phyloP scores from a whole-genome alignment of 64 coral and sea anemone species.

The Porites lutea region DNA sequence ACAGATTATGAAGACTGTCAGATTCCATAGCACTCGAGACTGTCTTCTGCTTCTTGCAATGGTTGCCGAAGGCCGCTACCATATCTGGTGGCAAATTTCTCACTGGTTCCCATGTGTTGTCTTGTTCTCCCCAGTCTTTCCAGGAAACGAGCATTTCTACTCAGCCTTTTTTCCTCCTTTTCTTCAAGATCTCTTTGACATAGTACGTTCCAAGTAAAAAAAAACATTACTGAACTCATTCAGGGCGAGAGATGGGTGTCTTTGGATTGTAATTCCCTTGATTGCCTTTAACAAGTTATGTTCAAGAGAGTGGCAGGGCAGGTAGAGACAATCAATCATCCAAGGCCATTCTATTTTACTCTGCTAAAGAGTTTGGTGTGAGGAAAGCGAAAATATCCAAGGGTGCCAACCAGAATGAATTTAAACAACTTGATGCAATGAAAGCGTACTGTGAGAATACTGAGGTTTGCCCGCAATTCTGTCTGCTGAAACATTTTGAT shows the following conservation, averaged over 20 bases:
- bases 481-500: not conserved
- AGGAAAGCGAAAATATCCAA: constrained; percentile 2
- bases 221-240: no score
- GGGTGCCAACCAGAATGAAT: not conserved
- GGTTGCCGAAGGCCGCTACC: constrained; percentile 6
- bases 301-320: no score
- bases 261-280: no score
- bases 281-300: not conserved
- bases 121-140: not conserved
- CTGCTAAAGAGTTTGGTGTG: not conserved
- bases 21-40: not conserved
- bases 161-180: not conserved
- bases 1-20: not conserved
- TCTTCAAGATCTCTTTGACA: not conserved
- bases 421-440: not conserved
- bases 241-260: no score
- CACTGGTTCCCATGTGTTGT: constrained; percentile 1
- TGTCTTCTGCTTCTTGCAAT: not conserved
- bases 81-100: constrained; percentile 34
- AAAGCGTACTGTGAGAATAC: constrained; percentile 1
- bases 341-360: not conserved
- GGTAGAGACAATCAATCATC: constrained; percentile 1
- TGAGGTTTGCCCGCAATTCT: not conserved
- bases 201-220: not conserved
- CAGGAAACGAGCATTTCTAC: constrained; percentile 24